Conservation (phyloP, 2,113 vertebrate genomes). For the Eira barbara region DNA sequence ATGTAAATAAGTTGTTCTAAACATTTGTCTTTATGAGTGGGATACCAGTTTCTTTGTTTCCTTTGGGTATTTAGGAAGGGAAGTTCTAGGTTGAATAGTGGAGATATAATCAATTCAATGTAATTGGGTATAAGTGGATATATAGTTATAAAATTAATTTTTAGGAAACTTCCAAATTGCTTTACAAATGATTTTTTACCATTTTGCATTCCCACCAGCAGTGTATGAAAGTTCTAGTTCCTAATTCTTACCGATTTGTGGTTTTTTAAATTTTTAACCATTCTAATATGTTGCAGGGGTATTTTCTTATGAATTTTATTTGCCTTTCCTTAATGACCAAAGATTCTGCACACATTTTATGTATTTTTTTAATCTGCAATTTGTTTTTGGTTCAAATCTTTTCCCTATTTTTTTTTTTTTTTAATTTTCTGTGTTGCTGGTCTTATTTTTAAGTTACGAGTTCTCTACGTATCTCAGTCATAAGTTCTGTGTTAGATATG, state of each 20-base stretch:
- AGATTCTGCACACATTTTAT: not conserved
- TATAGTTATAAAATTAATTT: not conserved
- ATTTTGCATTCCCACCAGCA: not conserved
- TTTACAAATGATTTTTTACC: not conserved
- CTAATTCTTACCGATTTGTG: not conserved
- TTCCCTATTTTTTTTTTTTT: not conserved
- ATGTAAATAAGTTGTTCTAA: not conserved
- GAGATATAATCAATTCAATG: not conserved
- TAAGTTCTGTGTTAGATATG: not conserved
- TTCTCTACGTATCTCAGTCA: not conserved
- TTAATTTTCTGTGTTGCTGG: not conserved
- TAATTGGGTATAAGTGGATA: not conserved
- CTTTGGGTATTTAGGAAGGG: not conserved
- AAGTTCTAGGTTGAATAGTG: not conserved
- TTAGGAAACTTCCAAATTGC: not conserved
- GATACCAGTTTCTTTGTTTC: not conserved
- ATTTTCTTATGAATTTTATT: not conserved
- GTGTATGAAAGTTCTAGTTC: not conserved
- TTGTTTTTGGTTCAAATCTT: not conserved
- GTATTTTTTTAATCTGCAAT: not conserved
- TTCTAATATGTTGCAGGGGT: not conserved
- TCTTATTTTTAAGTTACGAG: not conserved
- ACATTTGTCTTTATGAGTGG: not conserved
- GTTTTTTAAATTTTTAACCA: not conserved
- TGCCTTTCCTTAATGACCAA: not conserved